A percentile compares a stretch with the other conserved stretches of the same genome.
Evolutionary conservation across 2,888 invertebrate species (phyloP).

Genomic region (Cyclophora punctaria): DNA sequence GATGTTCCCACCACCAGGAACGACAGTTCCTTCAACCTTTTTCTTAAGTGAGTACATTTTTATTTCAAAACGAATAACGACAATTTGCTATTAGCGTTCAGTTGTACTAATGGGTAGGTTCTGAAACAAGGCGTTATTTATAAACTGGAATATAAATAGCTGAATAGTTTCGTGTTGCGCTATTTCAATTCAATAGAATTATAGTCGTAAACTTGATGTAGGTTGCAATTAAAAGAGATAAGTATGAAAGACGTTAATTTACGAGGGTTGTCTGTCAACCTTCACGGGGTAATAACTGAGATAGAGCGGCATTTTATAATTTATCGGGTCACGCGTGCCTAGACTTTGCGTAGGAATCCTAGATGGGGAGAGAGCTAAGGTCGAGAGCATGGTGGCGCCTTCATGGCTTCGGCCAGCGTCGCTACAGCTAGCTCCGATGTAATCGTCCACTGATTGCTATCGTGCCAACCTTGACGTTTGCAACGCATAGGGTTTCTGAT

Average conservation of each 20-base stretch:
- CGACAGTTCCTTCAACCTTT: slow-evolving; percentile 68
- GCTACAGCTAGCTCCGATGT: slow-evolving; percentile 30
- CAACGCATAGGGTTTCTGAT: slow-evolving; percentile 29
- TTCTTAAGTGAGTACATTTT: slow-evolving; percentile 57
- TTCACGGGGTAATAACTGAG: slow-evolving; percentile 12
- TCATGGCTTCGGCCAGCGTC: slow-evolving; percentile 40
- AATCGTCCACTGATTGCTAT: slow-evolving; percentile 30
- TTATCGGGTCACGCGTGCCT: slow-evolving; percentile 21
- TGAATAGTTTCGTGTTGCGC: neutral
- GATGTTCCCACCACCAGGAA: slow-evolving; percentile 66
- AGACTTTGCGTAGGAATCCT: slow-evolving; percentile 34
- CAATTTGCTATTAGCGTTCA: neutral
- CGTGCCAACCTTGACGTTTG: slow-evolving; percentile 31
- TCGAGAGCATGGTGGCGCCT: slow-evolving; percentile 44
- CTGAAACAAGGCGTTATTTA: slow-evolving; percentile 1
- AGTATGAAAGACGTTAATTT: slow-evolving; percentile 9
- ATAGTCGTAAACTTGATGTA: slow-evolving; percentile 1
- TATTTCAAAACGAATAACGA: neutral
- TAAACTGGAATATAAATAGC: too few relatives aligned
- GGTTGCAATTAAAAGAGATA: neutral
- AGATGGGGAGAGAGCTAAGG: slow-evolving; percentile 33
- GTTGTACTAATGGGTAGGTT: neutral
- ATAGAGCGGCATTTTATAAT: slow-evolving; percentile 18
- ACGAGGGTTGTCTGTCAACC: slow-evolving; percentile 11
- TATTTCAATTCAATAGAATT: neutral